Percentiles rank a stretch among this genome's conserved stretches.
Evolutionary conservation across 2,113 vertebrate species (phyloP).

Genomic region (Sander vitreus): DNA sequence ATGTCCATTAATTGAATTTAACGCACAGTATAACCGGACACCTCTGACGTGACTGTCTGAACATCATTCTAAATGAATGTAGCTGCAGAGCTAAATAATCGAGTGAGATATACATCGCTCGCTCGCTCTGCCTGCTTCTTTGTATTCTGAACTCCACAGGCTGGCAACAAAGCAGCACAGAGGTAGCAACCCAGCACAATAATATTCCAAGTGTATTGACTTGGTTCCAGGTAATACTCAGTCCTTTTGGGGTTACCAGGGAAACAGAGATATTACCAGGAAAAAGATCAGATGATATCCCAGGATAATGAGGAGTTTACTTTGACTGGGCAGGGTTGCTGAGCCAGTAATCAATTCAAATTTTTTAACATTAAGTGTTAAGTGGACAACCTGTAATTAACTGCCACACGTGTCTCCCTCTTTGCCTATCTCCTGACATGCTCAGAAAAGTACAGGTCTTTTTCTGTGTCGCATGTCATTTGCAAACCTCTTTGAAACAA

Average conservation of each 20-base stretch:
- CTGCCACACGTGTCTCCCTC: conserved; percentile 7
- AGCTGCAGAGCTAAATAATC: conserved; percentile 16
- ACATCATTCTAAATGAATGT: conserved; percentile 39
- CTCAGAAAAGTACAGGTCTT: neutral
- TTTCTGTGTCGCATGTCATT: conserved; percentile 28
- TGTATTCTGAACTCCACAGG: conserved; percentile 20
- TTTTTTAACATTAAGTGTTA: conserved; percentile 29
- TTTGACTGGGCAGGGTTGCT: neutral
- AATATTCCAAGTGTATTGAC: conserved; percentile 37
- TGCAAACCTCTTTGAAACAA: conserved; percentile 30
- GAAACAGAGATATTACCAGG: conserved; percentile 52
- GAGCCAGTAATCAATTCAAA: conserved; percentile 14
- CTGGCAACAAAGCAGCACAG: conserved; percentile 17
- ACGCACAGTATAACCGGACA: conserved; percentile 48
- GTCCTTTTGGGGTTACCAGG: conserved; percentile 52
- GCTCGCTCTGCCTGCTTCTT: neutral
- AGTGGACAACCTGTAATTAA: conserved; percentile 23
- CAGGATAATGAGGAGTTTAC: conserved; percentile 13
- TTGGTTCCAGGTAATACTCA: conserved; percentile 56
- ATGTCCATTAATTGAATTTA: conserved; percentile 67
- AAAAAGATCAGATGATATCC: conserved; percentile 36
- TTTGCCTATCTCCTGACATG: neutral
- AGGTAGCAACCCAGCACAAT: conserved; percentile 12
- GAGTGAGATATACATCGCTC: conserved; percentile 11
- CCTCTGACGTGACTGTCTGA: conserved; percentile 39